These are phyloP conservation scores for Caranx ignobilis DNA, from an alignment of 2,113 vertebrate species.

Conservation along the genomic window DNA sequence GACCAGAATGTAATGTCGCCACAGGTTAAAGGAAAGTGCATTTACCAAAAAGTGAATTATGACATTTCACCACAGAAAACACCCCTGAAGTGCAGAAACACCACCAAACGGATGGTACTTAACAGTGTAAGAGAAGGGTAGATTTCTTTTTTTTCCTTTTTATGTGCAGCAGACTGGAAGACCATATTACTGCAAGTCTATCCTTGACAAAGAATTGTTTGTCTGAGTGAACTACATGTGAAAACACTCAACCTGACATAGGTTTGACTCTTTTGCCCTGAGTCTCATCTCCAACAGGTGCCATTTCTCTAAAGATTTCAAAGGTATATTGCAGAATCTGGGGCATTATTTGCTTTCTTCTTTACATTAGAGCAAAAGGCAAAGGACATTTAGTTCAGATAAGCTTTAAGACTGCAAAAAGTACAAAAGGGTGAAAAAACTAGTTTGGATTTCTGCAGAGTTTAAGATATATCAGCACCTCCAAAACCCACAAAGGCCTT, in stretches of 20 bases:
- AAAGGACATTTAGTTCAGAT: too few species aligned
- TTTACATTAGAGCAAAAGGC: too few species aligned
- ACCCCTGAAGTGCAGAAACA: constrained; percentile 32
- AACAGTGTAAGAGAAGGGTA: constrained; percentile 2
- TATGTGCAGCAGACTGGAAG: constrained; percentile 33
- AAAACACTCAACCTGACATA: not conserved
- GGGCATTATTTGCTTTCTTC: too few species aligned
- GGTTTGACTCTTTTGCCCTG: constrained; percentile 23
- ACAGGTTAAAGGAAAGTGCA: constrained; percentile 35
- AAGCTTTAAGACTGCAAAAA: too few species aligned
- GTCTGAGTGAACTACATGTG: not conserved
- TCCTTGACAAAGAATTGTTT: constrained; percentile 14
- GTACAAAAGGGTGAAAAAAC: too few species aligned
- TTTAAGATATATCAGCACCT: too few species aligned
- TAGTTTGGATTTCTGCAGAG: too few species aligned
- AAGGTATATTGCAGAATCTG: too few species aligned
- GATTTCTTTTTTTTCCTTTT: not conserved
- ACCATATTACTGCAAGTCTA: constrained; percentile 16
- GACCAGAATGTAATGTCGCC: constrained; percentile 15
- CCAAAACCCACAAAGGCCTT: too few species aligned
- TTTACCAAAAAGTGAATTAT: constrained; percentile 45
- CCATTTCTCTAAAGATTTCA: too few species aligned
- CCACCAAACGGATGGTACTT: constrained; percentile 18
- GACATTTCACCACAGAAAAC: constrained; percentile 43
- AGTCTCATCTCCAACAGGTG: constrained; percentile 46